These are phyloP conservation scores for Drosophila varians DNA, from an alignment of 1,140 invertebrate species.

Conservation along the genomic window DNA sequence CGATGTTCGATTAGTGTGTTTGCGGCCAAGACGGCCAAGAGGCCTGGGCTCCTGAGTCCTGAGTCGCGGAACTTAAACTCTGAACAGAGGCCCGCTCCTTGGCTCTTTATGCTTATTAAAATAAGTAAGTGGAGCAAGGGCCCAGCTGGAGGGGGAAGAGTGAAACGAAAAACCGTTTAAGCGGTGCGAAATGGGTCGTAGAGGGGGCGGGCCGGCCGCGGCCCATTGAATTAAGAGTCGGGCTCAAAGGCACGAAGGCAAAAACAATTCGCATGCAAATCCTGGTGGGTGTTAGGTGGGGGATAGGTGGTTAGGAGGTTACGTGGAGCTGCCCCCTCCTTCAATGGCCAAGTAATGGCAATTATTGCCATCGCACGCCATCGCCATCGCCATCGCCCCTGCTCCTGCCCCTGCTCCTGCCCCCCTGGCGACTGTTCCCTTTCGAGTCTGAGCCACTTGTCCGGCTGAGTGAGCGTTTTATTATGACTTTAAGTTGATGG, in stretches of 20 bases:
- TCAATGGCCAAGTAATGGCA: slow-evolving; percentile 64
- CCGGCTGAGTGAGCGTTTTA: slow-evolving; percentile 58
- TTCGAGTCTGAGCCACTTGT: slow-evolving; percentile 17
- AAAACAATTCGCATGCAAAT: slow-evolving; percentile 64
- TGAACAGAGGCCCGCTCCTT: neutral
- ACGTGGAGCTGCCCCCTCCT: slow-evolving; percentile 7
- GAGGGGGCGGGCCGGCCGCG: neutral
- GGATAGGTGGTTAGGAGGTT: neutral
- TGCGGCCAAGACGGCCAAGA: neutral
- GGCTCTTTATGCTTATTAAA: slow-evolving; percentile 38
- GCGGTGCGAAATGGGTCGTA: neutral
- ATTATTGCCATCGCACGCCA: slow-evolving; percentile 76
- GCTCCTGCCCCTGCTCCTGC: neutral
- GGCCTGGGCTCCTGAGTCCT: neutral
- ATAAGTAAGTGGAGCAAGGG: neutral
- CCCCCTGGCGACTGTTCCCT: no score
- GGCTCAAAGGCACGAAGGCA: slow-evolving; percentile 14
- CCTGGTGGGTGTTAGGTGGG: slow-evolving; percentile 6
- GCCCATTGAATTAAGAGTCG: slow-evolving; percentile 19
- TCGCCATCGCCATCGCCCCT: slow-evolving; percentile 49
- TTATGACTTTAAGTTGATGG: slow-evolving; percentile 65
- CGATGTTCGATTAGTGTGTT: neutral
- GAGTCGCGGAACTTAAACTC: neutral
- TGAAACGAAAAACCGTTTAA: slow-evolving; percentile 42
- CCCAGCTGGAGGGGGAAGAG: neutral